Percentiles rank a stretch among this genome's conserved stretches.
phyloP scores from a whole-genome alignment of 2,888 invertebrate genomes.

The Seira musarum region DNA sequence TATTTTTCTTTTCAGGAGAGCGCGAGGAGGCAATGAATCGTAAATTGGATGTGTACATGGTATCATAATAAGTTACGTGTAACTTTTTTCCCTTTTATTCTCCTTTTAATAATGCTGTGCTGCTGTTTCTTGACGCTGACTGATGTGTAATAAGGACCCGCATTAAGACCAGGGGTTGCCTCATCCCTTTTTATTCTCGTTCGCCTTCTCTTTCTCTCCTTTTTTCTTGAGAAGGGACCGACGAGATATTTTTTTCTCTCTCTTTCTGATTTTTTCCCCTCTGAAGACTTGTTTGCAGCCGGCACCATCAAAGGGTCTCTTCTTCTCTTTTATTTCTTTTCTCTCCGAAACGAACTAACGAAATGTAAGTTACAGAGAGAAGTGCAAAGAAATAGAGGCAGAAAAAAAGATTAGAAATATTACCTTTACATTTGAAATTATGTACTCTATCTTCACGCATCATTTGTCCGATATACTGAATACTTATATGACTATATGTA shows the following conservation, averaged over 20 bases:
- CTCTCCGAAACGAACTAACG: too few species aligned
- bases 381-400: too few species aligned
- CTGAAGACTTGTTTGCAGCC: constrained; percentile 54
- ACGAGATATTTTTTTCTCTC: too few species aligned
- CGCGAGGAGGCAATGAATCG: background rate
- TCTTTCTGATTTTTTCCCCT: too few species aligned
- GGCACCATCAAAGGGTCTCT: constrained; percentile 55
- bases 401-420: too few species aligned
- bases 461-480: constrained; percentile 36
- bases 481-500: too few species aligned
- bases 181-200: constrained; percentile 52
- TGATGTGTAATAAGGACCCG: constrained; percentile 43
- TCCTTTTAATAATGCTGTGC: too few species aligned
- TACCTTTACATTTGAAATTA: too few species aligned
- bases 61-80: constrained; percentile 36
- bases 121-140: constrained; percentile 33
- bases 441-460: constrained; percentile 35
- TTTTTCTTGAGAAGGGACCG: constrained; percentile 55
- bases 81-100: constrained; percentile 22
- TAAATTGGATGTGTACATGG: constrained; percentile 29
- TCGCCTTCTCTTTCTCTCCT: constrained; percentile 37
- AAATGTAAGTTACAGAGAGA: too few species aligned
- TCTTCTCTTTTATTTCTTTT: constrained; percentile 36
- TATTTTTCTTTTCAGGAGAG: constrained; percentile 3
- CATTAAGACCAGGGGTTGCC: constrained; percentile 58